Percentiles rank a stretch among this genome's conserved stretches.
These are phyloP conservation scores for Embidobia sp. DNA, from an alignment of 2,888 invertebrate genomes.

Conservation along the genomic window DNA sequence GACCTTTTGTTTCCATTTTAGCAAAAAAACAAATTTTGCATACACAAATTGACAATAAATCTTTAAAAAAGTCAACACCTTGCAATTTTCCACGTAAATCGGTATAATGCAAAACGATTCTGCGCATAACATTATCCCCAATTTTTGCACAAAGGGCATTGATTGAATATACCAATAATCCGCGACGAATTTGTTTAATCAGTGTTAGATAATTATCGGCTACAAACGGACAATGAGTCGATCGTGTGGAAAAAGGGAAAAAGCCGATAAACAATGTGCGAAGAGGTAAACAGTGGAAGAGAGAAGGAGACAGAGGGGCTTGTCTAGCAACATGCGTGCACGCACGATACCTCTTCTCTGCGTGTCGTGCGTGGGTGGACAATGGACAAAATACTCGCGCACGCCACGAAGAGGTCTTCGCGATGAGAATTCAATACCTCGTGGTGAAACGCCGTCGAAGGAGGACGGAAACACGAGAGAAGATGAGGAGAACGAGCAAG, in stretches of 20 bases:
- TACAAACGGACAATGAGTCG: conserved; percentile 19
- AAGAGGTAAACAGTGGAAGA: conserved; percentile 23
- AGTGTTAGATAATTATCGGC: neutral
- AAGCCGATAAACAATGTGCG: conserved; percentile 29
- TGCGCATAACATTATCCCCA: too few species aligned
- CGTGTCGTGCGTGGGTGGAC: conserved; percentile 68
- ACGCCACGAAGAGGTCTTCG: conserved; percentile 51
- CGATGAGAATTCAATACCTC: conserved; percentile 68
- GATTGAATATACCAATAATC: too few species aligned
- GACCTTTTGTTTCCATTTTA: too few species aligned
- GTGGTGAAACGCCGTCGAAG: conserved; percentile 46
- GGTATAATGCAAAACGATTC: too few species aligned
- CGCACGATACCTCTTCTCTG: conserved; percentile 58
- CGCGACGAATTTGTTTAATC: conserved; percentile 9
- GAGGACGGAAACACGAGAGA: conserved; percentile 52
- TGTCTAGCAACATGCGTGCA: conserved; percentile 60
- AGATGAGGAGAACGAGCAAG: conserved; percentile 51
- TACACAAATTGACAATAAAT: too few species aligned
- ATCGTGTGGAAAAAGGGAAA: conserved; percentile 18
- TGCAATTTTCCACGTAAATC: too few species aligned
- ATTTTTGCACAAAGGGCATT: too few species aligned
- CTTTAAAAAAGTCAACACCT: too few species aligned
- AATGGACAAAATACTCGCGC: conserved; percentile 68
- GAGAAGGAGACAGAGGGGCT: conserved; percentile 36
- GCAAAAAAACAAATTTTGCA: too few species aligned